Evolutionary conservation across 2,797 vertebrate species (phyloP), one percentile per base, ranked within the genome.

Genomic region (Bufotes viridis): DNA sequence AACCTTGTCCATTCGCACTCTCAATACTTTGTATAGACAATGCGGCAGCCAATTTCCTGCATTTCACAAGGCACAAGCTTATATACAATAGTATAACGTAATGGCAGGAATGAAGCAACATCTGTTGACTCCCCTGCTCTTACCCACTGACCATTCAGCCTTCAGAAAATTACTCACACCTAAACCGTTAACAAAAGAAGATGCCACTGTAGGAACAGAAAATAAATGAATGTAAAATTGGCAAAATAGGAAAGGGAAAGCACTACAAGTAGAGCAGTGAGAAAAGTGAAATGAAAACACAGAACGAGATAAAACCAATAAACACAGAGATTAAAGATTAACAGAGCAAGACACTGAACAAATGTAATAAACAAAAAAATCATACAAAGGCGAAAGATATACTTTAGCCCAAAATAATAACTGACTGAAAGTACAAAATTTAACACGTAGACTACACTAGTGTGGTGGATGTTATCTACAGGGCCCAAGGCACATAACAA

Each of bases 291-390:
- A 82, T 26, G 81, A 67, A 49, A 69, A 67, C 20, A 81, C 34
- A 15, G 24, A n/a, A 82, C 20, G 81, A 82, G 61, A 67, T 82
- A 55, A 81, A 82, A 70, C 42, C 69, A 82, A 82, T 82, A 82
- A 67, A 51, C 15, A 18, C 14, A 26, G 26, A 82, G 81, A 82
- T 82, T 82, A 82, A 82, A 82, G 81, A 82, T 82, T 82, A 82
- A 82, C 81, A 53, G 81, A 82, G 81, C 81, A 82, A 67, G 65
- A 82, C 81, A 69, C 18, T 55, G 81, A 26, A 67, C 81, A 82
- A 82, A 82, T 82, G 63, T 70, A 82, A 69, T 82, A 82, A 67
- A 49, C 20, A 29, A 42, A 18, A 82, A 60, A 70, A 65, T 70
- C 81, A 67, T 69, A 49, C 17, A 82, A 70, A 67, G 42, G 49